A percentile compares a stretch with the other conserved stretches of the same genome.
phyloP scores from a whole-genome alignment of 2,113 vertebrate genomes.

The Rhombomys opimus region DNA sequence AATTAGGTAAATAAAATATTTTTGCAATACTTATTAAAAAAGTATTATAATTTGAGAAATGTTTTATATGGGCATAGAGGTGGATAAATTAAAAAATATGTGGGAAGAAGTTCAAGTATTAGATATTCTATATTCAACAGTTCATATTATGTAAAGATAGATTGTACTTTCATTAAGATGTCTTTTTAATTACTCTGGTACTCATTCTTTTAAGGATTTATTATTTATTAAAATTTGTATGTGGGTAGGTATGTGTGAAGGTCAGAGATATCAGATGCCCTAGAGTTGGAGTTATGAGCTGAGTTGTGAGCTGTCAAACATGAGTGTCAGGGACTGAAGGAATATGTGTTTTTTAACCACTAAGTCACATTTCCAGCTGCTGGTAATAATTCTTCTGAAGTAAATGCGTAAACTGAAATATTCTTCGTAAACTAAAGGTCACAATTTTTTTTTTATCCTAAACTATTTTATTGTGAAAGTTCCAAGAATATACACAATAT shows the following conservation, averaged over 20 bases:
- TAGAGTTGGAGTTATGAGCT: background rate
- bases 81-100: background rate
- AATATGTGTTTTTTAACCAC: background rate
- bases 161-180: constrained; percentile 2
- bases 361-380: background rate
- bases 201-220: background rate
- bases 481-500: background rate
- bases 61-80: background rate
- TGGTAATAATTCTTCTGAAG: constrained; percentile 12
- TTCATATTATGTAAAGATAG: background rate
- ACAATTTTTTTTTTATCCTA: constrained; percentile 21
- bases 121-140: constrained; percentile 13
- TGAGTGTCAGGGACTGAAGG: background rate
- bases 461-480: constrained; percentile 48
- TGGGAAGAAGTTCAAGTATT: background rate
- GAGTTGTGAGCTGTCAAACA: background rate
- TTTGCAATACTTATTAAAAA: background rate
- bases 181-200: constrained; percentile 33
- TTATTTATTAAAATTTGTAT: background rate
- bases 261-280: background rate
- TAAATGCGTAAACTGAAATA: constrained; percentile 37
- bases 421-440: constrained; percentile 18
- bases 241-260: too few species aligned
- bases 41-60: background rate
- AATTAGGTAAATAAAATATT: background rate